Conservation (phyloP, 1,140 invertebrate genomes). For the Drosophila lacertosa region DNA sequence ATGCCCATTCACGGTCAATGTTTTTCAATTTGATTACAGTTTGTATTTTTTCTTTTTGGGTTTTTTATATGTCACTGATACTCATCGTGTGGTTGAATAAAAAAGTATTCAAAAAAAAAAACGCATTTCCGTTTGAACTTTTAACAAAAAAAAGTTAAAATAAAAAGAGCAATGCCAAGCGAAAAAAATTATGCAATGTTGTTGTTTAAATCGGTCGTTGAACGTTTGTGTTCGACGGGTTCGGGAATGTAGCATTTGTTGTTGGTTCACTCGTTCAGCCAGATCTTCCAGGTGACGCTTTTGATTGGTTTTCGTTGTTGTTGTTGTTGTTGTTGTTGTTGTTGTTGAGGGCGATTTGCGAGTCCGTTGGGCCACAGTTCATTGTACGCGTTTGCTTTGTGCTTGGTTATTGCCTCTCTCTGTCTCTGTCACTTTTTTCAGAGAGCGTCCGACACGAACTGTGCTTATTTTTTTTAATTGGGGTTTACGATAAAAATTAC, state of each 20-base stretch:
- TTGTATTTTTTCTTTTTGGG: neutral
- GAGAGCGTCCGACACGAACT: neutral
- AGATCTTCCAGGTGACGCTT: constrained; percentile 45
- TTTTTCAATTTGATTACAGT: constrained; percentile 46
- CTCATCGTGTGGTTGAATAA: neutral
- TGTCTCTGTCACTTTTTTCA: neutral
- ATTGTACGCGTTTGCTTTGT: constrained; percentile 43
- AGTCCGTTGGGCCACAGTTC: constrained; percentile 38
- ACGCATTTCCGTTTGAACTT: constrained; percentile 61
- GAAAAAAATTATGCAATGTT: constrained; percentile 72
- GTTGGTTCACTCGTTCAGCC: constrained; percentile 10
- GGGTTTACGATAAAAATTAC: neutral
- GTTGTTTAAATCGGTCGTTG: constrained; percentile 64
- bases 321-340: constrained; percentile 20
- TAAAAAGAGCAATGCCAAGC: too few relatives aligned
- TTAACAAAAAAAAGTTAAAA: constrained; percentile 29
- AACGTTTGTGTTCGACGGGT: constrained; percentile 41
- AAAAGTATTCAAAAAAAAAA: constrained; percentile 24
- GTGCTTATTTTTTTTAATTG: constrained; percentile 6
- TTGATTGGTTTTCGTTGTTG: constrained; percentile 30
- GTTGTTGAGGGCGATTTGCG: constrained; percentile 24
- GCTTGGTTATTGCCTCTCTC: constrained; percentile 9
- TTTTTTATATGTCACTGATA: constrained; percentile 5
- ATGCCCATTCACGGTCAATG: constrained; percentile 75
- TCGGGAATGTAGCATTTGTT: constrained; percentile 25